Percentiles rank a stretch among this genome's conserved stretches.
Conservation (phyloP, 2,888 invertebrate genomes). For the Balanococcus diminutus region DNA sequence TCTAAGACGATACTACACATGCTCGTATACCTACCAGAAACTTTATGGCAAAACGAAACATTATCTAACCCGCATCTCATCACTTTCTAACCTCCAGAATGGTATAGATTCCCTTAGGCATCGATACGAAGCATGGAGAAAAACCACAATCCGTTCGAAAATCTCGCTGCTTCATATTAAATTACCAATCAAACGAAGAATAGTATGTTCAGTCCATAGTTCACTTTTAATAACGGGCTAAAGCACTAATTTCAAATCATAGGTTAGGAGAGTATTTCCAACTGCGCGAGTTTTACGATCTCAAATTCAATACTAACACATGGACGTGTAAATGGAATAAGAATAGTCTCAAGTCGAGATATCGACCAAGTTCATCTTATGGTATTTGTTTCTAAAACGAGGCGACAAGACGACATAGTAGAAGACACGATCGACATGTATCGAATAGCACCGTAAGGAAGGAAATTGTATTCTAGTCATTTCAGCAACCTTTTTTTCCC, state of each 20-base stretch:
- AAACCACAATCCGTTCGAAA: slow-evolving; percentile 7
- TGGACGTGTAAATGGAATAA: not conserved
- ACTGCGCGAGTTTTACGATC: not conserved
- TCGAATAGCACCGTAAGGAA: not conserved
- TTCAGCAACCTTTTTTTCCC: not conserved
- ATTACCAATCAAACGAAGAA: slow-evolving; percentile 14
- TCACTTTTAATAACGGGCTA: slow-evolving; percentile 10
- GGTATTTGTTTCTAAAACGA: not conserved
- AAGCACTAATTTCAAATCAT: not conserved
- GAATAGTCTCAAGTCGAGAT: not conserved
- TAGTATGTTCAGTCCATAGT: not conserved
- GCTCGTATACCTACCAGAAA: not conserved
- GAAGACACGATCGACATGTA: not conserved
- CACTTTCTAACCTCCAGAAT: slow-evolving; percentile 4
- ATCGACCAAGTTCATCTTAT: not conserved
- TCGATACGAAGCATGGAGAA: not conserved
- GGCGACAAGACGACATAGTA: not conserved
- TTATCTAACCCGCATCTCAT: slow-evolving; percentile 15
- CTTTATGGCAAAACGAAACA: not conserved
- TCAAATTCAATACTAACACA: not conserved
- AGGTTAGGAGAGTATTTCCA: not conserved
- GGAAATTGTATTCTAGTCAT: not conserved
- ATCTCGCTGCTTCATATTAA: slow-evolving; percentile 17
- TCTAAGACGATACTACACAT: not conserved
- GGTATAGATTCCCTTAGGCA: slow-evolving; percentile 11